A percentile compares a stretch with the other conserved stretches of the same genome.
These are phyloP conservation scores for Neotoxoptera formosana DNA, from an alignment of 1,140 invertebrate species.

Conservation along the genomic window DNA sequence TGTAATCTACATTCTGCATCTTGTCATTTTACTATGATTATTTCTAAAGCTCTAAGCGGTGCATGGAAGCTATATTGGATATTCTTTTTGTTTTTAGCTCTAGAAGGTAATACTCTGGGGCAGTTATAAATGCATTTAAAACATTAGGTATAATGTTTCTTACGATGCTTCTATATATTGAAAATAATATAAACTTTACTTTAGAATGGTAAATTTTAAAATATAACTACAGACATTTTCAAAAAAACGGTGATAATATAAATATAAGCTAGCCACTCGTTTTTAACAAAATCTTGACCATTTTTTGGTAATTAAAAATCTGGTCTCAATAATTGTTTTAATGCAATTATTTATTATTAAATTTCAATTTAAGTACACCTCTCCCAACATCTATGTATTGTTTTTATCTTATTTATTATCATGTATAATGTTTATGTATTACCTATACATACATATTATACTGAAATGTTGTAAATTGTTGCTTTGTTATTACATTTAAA, in stretches of 20 bases:
- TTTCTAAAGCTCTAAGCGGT: not conserved
- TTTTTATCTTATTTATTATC: not conserved
- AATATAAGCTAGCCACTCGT: not conserved
- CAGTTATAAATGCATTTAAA: not conserved
- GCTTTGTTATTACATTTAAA: not conserved
- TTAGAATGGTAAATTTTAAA: not conserved
- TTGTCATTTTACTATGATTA: not conserved
- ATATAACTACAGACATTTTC: not conserved
- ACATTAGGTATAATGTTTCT: not conserved
- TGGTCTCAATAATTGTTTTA: not conserved
- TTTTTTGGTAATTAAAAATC: not conserved
- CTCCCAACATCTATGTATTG: not conserved
- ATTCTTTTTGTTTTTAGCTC: not conserved
- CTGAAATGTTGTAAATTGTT: not conserved
- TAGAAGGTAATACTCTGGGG: not conserved
- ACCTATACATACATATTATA: no score
- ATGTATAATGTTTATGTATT: not conserved
- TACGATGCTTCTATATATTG: not conserved
- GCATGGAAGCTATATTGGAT: not conserved
- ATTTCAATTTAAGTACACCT: not conserved
- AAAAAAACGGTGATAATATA: not conserved
- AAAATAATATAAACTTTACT: not conserved
- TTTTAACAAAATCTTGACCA: conserved; percentile 3
- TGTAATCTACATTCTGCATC: not conserved
- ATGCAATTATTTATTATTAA: not conserved